Evolutionary conservation across 2,797 vertebrate genomes (phyloP), one percentile per base, ranked within the genome.

Genomic region (Danio aesculapii): DNA sequence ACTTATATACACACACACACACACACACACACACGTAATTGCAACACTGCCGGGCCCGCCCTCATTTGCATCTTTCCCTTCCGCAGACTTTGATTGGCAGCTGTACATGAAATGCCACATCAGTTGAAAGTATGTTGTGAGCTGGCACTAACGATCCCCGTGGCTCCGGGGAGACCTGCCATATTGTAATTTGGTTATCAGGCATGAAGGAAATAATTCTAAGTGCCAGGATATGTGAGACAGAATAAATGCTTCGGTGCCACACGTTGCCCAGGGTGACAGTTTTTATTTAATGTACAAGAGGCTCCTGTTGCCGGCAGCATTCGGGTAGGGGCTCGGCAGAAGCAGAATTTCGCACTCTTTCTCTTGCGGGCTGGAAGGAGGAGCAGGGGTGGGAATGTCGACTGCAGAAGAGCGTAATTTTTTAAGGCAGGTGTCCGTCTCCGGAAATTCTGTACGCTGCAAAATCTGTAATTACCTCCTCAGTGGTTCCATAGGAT

Each of bases 101-200:
- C 97, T 98, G 98, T 99, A 99, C 98, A 98, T 98, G 97, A 98
- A 98, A 99, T 96, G 97, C 96, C 98, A 96, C 95, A 97, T 97
- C 96, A 96, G 97, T 98, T 98, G 96, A 97, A 98, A 98, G 97
- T 97, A 96, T 97, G 97, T 98, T 98, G 95, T 96, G 97, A 98
- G 98, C 96, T 95, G 95, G 94, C 97, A 97, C 97, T 99, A 99
- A 99, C 97, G 97, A 99, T 97, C 96, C 95, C 81, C 86, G 39
- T 94, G 95, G 96, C 97, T 97, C 96, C 92, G 89, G 97, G 97
- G 97, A 98, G 96, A 96, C 95, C 97, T 99, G 97, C 98, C 98
- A 98, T 97, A 98, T 99, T 99, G 97, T 99, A 99, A 99, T 99
- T 99, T 98, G 97, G 98, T 98, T 98, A 99, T 99, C 98, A 99